Percentiles rank a stretch among this genome's conserved stretches.
Conservation (phyloP, 2,797 vertebrate species). For the Phyllotis vaccarum region DNA sequence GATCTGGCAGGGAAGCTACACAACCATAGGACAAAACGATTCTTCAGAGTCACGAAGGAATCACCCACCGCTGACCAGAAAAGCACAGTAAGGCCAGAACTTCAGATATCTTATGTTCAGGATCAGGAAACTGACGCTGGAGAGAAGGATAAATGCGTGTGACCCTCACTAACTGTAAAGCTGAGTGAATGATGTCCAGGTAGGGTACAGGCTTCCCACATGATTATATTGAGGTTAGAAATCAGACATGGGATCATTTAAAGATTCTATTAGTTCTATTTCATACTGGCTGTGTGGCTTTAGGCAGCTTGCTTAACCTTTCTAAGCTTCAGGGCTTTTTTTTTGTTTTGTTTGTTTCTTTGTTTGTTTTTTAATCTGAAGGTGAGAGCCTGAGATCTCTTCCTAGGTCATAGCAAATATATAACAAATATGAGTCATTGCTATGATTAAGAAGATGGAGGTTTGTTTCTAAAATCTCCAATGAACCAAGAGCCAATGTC, state of each 20-base stretch:
- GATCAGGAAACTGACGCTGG: background rate
- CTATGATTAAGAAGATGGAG: background rate
- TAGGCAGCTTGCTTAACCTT: background rate
- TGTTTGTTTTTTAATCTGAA: background rate
- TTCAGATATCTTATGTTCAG: background rate
- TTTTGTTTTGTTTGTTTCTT: background rate
- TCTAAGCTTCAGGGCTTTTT: background rate
- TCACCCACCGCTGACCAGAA: background rate
- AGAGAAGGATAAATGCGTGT: too few species aligned
- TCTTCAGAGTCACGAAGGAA: background rate
- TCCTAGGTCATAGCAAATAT: background rate
- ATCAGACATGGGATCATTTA: background rate
- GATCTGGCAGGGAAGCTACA: background rate
- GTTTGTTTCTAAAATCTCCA: background rate
- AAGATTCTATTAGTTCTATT: background rate
- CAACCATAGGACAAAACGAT: background rate
- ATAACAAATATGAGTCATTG: background rate
- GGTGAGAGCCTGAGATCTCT: background rate
- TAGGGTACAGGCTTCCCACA: background rate
- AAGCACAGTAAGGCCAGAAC: background rate
- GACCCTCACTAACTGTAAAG: background rate
- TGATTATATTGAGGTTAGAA: background rate
- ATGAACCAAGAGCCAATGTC: background rate
- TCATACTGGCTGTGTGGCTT: background rate
- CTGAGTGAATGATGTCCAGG: background rate